Evolutionary conservation across 1,140 invertebrate genomes (phyloP).

Genomic region (Camponotus floridanus): DNA sequence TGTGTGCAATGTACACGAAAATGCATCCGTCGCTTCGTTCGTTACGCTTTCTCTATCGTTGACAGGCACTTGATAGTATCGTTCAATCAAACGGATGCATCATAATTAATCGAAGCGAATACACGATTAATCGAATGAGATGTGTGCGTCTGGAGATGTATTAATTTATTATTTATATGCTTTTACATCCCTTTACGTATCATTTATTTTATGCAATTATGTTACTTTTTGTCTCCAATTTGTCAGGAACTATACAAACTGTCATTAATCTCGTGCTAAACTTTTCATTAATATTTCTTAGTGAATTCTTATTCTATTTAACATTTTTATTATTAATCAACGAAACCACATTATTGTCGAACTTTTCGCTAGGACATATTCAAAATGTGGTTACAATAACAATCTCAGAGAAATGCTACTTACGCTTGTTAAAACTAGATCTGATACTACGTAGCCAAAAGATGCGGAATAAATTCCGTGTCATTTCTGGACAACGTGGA

Average conservation of each 20-base stretch:
- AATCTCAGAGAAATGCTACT: slow-evolving; percentile 41
- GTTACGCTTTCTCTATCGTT: slow-evolving; percentile 18
- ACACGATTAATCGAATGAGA: neutral
- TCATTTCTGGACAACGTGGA: slow-evolving; percentile 37
- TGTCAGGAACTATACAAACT: neutral
- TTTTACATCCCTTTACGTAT: neutral
- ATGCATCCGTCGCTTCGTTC: slow-evolving; percentile 30
- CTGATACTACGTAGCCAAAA: slow-evolving; percentile 74
- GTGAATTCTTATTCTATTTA: too few relatives aligned
- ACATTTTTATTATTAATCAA: slow-evolving; percentile 11
- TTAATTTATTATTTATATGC: neutral
- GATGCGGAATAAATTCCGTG: slow-evolving; percentile 43
- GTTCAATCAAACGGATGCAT: slow-evolving; percentile 28
- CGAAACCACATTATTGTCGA: slow-evolving; percentile 23
- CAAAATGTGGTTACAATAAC: slow-evolving; percentile 40
- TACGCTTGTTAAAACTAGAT: slow-evolving; percentile 73
- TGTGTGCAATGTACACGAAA: slow-evolving; percentile 24
- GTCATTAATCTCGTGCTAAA: neutral
- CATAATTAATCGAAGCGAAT: neutral
- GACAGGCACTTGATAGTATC: neutral
- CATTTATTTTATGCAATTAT: slow-evolving; percentile 9
- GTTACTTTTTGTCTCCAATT: neutral
- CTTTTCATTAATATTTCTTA: neutral
- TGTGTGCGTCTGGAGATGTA: neutral
- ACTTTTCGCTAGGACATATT: slow-evolving; percentile 64